Percentiles rank a stretch among this genome's conserved stretches.
These are phyloP conservation scores for Orchestes rusci DNA, from an alignment of 2,888 invertebrate species.

Conservation along the genomic window DNA sequence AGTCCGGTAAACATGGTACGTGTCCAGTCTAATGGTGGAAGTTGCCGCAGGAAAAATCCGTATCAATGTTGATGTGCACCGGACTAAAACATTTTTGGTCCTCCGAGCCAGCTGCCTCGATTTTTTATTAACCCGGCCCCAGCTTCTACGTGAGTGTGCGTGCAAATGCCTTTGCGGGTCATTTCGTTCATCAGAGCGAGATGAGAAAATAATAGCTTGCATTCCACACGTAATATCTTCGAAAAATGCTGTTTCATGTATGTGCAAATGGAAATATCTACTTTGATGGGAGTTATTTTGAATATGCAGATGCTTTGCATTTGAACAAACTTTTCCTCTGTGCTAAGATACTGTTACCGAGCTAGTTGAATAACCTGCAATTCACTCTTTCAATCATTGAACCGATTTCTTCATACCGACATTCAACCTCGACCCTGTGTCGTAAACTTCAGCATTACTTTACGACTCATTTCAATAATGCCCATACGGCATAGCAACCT, in stretches of 20 bases:
- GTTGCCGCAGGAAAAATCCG: too few relatives aligned
- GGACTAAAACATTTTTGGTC: conserved; percentile 35
- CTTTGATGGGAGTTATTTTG: too few relatives aligned
- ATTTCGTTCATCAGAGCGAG: conserved; percentile 19
- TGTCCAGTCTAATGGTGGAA: too few relatives aligned
- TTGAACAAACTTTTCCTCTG: too few relatives aligned
- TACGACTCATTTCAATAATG: conserved; percentile 8
- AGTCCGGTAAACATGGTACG: conserved; percentile 6
- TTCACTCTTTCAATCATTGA: too few relatives aligned
- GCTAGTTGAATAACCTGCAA: too few relatives aligned
- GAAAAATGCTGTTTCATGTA: neutral
- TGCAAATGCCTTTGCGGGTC: conserved; percentile 20
- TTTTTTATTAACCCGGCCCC: conserved; percentile 37
- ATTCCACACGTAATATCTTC: conserved; percentile 5
- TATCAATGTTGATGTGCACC: too few relatives aligned
- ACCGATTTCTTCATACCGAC: too few relatives aligned
- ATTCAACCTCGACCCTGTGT: too few relatives aligned
- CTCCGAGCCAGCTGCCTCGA: conserved; percentile 19
- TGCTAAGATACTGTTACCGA: too few relatives aligned
- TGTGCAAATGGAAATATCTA: too few relatives aligned
- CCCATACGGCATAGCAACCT: conserved; percentile 14
- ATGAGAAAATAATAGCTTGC: conserved; percentile 16
- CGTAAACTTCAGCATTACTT: conserved; percentile 12
- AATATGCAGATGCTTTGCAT: too few relatives aligned
- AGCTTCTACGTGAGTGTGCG: conserved; percentile 23